phyloP scores from a whole-genome alignment of 2,888 invertebrate species.

The Melipona beecheii region DNA sequence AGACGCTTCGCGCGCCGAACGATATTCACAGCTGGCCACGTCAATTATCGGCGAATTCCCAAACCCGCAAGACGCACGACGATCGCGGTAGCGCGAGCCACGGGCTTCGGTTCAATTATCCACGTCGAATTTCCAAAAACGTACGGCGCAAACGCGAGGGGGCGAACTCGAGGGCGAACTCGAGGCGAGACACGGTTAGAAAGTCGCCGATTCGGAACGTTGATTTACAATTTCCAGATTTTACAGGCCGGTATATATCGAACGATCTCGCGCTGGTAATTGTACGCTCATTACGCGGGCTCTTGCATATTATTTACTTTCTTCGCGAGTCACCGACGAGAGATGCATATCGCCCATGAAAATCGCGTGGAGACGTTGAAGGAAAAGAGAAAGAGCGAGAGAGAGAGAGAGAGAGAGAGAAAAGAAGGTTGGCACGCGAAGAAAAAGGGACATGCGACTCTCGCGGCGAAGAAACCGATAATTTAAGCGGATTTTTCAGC shows the following conservation, averaged over 20 bases:
- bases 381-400: not conserved
- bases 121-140: conserved; percentile 43
- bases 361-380: conserved; percentile 18
- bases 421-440: not conserved
- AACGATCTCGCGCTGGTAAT: conserved; percentile 45
- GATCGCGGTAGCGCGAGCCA: too few relatives aligned
- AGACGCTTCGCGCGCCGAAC: not conserved
- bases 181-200: conserved; percentile 39
- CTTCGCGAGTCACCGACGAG: conserved; percentile 24
- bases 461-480: conserved; percentile 46
- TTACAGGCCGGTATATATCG: conserved; percentile 35
- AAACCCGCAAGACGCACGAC: too few relatives aligned
- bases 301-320: conserved; percentile 50
- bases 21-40: too few relatives aligned
- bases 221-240: conserved; percentile 59
- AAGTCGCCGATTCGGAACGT: conserved; percentile 32
- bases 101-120: conserved; percentile 8
- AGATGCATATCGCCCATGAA: conserved; percentile 53
- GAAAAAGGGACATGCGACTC: conserved; percentile 22
- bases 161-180: not conserved
- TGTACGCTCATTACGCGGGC: conserved; percentile 49
- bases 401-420: not conserved
- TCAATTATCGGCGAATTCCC: not conserved
- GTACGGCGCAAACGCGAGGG: not conserved
- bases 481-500: conserved; percentile 56